Evolutionary conservation across 1,140 invertebrate genomes (phyloP).

Genomic region (Brachionus plicatilis): DNA sequence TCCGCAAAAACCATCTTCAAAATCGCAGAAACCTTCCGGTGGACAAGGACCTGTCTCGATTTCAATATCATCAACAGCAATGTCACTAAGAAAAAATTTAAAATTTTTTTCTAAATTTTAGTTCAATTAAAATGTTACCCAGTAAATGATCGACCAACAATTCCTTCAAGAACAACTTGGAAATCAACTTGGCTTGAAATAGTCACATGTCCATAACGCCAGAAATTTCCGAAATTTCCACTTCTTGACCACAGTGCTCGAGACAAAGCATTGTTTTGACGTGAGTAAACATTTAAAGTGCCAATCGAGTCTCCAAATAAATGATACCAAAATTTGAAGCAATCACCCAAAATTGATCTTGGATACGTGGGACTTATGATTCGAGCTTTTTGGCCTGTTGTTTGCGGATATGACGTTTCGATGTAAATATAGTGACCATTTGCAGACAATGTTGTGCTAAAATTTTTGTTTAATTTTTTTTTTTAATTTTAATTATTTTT

Average conservation of each 20-base stretch:
- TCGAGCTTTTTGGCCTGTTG: slow-evolving; percentile 46
- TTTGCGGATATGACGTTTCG: slow-evolving; percentile 44
- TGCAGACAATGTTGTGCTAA: background rate
- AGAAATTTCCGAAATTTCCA: slow-evolving; percentile 33
- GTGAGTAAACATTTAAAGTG: slow-evolving; percentile 2
- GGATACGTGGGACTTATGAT: slow-evolving; percentile 44
- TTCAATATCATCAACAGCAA: slow-evolving; percentile 54
- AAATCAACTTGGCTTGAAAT: background rate
- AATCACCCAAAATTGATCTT: background rate
- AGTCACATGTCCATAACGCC: slow-evolving; percentile 32
- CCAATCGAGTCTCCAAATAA: slow-evolving; percentile 40
- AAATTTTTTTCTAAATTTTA: no score
- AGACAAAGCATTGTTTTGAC: background rate
- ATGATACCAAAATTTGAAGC: slow-evolving; percentile 41
- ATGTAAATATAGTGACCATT: slow-evolving; percentile 38
- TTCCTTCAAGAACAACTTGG: background rate
- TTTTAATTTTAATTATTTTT: background rate
- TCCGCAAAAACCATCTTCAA: slow-evolving; percentile 45
- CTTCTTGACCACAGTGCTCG: slow-evolving; percentile 1
- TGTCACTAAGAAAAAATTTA: slow-evolving; percentile 46
- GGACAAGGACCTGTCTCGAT: slow-evolving; percentile 47
- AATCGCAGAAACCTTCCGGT: slow-evolving; percentile 42
- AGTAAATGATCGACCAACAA: slow-evolving; percentile 7
- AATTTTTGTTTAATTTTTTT: background rate
- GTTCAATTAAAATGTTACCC: background rate